Conservation (phyloP, 2,888 invertebrate genomes). For the Andrena trimmerana region DNA sequence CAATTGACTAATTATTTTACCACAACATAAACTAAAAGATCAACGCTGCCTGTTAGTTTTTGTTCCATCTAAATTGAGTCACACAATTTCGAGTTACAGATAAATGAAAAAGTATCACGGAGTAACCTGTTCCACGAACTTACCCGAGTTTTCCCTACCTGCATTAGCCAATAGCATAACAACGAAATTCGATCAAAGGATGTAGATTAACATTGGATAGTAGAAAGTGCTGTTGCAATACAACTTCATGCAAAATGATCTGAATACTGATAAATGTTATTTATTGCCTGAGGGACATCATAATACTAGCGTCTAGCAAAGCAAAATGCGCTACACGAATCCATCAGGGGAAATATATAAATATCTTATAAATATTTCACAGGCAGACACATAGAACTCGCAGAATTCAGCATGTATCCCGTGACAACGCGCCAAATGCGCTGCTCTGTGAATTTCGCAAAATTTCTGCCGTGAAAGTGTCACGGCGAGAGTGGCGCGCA, state of each 20-base stretch:
- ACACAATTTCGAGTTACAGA: too few relatives aligned
- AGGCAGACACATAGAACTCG: neutral
- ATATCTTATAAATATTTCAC: neutral
- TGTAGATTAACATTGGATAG: neutral
- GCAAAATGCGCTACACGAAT: neutral
- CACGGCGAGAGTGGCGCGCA: neutral
- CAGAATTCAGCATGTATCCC: slow-evolving; percentile 29
- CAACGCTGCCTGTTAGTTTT: too few relatives aligned
- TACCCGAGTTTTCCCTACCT: too few relatives aligned
- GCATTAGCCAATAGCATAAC: neutral
- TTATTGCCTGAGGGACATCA: neutral
- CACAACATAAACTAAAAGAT: too few relatives aligned
- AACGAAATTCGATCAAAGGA: neutral
- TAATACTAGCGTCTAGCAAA: neutral
- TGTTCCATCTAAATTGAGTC: too few relatives aligned
- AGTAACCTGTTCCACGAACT: too few relatives aligned
- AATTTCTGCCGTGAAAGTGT: slow-evolving; percentile 1
- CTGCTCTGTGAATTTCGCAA: slow-evolving; percentile 35
- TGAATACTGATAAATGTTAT: too few relatives aligned
- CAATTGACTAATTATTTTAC: too few relatives aligned
- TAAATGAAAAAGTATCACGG: too few relatives aligned
- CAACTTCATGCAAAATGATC: too few relatives aligned
- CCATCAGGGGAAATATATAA: neutral
- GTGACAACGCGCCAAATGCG: neutral
- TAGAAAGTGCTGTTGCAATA: neutral